Base-by-base conservation (phyloP, 2,888 invertebrate genomes). In the Troglohyphantes excavatus region DNA sequence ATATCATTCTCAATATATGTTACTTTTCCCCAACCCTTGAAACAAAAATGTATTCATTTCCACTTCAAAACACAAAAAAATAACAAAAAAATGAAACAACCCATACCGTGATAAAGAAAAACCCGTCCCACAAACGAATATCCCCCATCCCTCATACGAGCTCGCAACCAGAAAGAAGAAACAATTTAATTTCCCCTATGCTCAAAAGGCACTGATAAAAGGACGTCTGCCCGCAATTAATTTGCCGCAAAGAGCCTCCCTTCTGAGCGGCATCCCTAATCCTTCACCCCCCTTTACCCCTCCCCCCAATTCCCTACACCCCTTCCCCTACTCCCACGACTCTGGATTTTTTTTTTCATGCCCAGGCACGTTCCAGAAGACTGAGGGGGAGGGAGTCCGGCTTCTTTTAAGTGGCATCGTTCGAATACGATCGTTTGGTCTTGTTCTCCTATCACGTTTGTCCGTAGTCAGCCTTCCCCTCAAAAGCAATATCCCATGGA, bases 391-490 rank as follows among this genome's bases (percentile, higher is more conserved):
- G 59, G 75, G 29, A 27, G n/a, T n/a, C 9, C 65, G 61, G 73
- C 73, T 73, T 83, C 73, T 73, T 83, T 83, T 83, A 83, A 83
- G 83, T 83, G 83, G 83, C 83, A 61, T 83, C 83, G 73, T 73
- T 83, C 73, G 83, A 83, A 73, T 83, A 73, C 73, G 83, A 83
- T 83, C 83, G 39, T 43, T 83, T 46, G 65, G 73, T 83, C 83
- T 65, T 83, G 83, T 73, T 83, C 83, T 73, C 83, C 63, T 46
- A 63, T 83, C 83, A 86, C 85, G 85, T 86, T 86, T 86, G 78
- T 23, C 68, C 59, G 43, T 78, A 78, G 68, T 86, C 85, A 86
- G 78, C 85, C 70, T 33, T 26, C 73, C 43, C 59, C 23, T 26
- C 46, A 86, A 84, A 86, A 86, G 85, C 76, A 86, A 86, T 86